phyloP scores from a whole-genome alignment of 2,113 vertebrate genomes.

The Hippolais icterina region DNA sequence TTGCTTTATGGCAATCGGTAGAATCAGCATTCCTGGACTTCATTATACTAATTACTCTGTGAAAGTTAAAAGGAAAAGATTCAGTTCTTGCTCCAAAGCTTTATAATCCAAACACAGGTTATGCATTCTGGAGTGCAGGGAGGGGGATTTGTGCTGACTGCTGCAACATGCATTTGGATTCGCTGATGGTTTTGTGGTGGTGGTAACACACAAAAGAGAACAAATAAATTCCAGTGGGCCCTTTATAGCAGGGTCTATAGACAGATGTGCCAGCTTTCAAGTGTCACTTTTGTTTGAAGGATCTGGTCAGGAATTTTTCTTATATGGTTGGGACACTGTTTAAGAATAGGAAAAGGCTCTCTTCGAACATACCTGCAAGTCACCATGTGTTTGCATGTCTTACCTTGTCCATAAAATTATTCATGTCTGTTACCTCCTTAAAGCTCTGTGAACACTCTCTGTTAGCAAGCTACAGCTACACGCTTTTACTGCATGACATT shows the following conservation, averaged over 20 bases:
- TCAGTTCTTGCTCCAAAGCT: not conserved
- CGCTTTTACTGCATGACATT: not conserved
- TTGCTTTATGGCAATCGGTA: accelerated
- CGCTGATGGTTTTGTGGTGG: not conserved
- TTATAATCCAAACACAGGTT: not conserved
- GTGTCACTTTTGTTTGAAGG: not conserved
- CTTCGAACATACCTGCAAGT: not conserved
- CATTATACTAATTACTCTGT: not conserved
- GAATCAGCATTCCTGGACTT: not conserved
- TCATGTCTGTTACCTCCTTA: not conserved
- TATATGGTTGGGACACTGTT: not conserved
- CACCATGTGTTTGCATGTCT: not conserved
- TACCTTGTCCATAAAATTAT: not conserved
- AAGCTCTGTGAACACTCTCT: not conserved
- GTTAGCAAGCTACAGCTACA: not conserved
- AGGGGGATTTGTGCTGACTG: not conserved
- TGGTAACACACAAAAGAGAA: not conserved
- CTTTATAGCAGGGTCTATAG: not conserved
- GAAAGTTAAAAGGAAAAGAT: not conserved
- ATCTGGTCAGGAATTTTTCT: not conserved
- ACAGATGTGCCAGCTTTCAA: not conserved
- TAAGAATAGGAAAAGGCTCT: not conserved
- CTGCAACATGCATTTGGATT: not conserved
- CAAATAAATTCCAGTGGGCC: not conserved
- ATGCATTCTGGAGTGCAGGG: not conserved